Evolutionary conservation across 2,888 invertebrate species (phyloP).

Genomic region (Neoaliturus tenellus): DNA sequence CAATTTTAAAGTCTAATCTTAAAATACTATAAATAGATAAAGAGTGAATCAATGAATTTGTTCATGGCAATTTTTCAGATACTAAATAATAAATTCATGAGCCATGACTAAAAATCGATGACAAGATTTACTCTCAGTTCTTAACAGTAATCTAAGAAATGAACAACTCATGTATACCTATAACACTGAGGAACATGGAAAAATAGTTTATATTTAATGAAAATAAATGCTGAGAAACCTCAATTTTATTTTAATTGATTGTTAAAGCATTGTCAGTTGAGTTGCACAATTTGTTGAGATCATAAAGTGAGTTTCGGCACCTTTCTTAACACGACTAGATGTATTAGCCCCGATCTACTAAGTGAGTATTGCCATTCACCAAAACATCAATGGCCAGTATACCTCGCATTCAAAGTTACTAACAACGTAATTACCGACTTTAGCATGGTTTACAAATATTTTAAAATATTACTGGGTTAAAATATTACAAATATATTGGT

Average conservation of each 20-base stretch:
- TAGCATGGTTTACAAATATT: too few species aligned
- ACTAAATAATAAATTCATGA: background rate
- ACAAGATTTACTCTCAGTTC: background rate
- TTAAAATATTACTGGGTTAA: too few species aligned
- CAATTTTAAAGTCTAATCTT: slow-evolving; percentile 22
- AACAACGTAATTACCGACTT: too few species aligned
- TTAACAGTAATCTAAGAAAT: background rate
- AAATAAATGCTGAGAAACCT: background rate
- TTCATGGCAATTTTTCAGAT: background rate
- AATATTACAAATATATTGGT: too few species aligned
- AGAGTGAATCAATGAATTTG: background rate
- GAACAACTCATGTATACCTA: background rate
- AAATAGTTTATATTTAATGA: background rate
- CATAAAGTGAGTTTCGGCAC: slow-evolving; percentile 6
- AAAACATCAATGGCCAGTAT: background rate
- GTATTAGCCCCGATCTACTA: background rate
- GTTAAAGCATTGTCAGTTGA: background rate
- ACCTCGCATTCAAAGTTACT: background rate
- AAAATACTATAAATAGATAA: slow-evolving; percentile 23
- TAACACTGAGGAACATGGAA: background rate
- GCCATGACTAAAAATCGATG: background rate
- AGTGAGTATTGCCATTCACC: background rate
- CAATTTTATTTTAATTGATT: background rate
- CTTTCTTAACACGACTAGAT: background rate
- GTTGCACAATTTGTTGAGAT: slow-evolving; percentile 19